Evolutionary conservation across 2,888 invertebrate species (phyloP), one percentile per base, ranked within the genome.

Genomic region (Parnassius mnemosyne): DNA sequence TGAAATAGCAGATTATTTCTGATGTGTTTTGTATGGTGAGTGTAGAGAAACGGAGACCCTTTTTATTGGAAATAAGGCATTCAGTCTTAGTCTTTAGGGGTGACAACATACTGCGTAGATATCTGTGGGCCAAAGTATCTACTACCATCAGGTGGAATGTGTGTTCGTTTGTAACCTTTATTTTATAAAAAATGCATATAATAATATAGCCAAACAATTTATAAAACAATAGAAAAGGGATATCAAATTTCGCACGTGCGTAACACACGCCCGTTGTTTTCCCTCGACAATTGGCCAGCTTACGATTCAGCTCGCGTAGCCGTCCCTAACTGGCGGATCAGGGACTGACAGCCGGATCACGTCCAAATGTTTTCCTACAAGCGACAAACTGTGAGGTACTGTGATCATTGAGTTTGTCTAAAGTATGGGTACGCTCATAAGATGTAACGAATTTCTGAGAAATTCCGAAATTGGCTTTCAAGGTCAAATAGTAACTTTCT

Each of bases 241-340:
- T 47, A 47, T 47, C 13, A 16, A 47, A 47, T 47, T 13, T 47
- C 47, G 13, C 13, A 47, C 47, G 47, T 12, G 47, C 47, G 9
- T 47, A 2, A 47, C n/a, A 13, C 47, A 13, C 10, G n/a, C 13
- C 12, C 9, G 47, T 47, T 13, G 47, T n/a, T 13, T 13, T 47
- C 43, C 43, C 47, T 47, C 13, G n/a, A 47, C 47, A 47, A 13
- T 47, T 47, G 13, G 47, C n/a, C 47, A 13, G 47, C 13, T 47
- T 47, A 63, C 43, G 58, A 58, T 54, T 63, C 58, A 16, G 53
- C 34, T 11, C 53, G 46, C 49, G 62, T 57, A 20, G 34, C 46
- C 34, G 10, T 25, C 51, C 43, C 50, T 11, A 10, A 54, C 50
- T 12, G 43, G 13, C 12, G 47, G 47, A 13, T 47, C 11, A 13